These are phyloP conservation scores for Sipha flava DNA, from an alignment of 1,140 invertebrate species.

Conservation along the genomic window DNA sequence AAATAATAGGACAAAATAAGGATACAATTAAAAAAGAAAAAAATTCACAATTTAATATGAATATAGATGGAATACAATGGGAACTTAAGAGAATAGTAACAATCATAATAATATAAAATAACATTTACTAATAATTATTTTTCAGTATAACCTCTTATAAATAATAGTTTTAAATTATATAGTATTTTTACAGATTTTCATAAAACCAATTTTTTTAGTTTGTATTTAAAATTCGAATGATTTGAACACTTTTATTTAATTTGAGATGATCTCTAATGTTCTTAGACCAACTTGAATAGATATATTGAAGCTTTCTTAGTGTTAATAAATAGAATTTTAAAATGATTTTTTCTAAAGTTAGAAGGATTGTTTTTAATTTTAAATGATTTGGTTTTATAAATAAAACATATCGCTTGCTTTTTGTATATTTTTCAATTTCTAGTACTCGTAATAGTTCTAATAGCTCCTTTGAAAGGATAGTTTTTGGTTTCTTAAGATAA, in stretches of 20 bases:
- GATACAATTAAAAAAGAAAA: too few relatives aligned
- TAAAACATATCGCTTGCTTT: neutral
- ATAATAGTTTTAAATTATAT: too few relatives aligned
- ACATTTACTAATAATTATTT: too few relatives aligned
- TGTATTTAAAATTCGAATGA: too few relatives aligned
- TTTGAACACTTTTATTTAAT: neutral
- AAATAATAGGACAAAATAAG: too few relatives aligned
- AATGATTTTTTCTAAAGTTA: neutral
- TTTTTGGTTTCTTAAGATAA: neutral
- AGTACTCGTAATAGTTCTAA: neutral
- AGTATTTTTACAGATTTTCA: too few relatives aligned
- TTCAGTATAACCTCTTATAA: too few relatives aligned
- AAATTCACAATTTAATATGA: too few relatives aligned
- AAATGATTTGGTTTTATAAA: neutral
- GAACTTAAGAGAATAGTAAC: too few relatives aligned
- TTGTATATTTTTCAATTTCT: neutral
- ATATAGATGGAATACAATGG: too few relatives aligned
- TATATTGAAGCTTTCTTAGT: neutral
- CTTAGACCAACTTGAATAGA: neutral
- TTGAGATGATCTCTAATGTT: neutral
- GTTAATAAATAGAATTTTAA: neutral
- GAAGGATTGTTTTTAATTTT: neutral
- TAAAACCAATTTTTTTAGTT: too few relatives aligned
- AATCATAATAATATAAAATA: too few relatives aligned
- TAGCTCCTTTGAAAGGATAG: neutral